Evolutionary conservation across 2,797 vertebrate species (phyloP).

Genomic region (Megaceryle alcyon): DNA sequence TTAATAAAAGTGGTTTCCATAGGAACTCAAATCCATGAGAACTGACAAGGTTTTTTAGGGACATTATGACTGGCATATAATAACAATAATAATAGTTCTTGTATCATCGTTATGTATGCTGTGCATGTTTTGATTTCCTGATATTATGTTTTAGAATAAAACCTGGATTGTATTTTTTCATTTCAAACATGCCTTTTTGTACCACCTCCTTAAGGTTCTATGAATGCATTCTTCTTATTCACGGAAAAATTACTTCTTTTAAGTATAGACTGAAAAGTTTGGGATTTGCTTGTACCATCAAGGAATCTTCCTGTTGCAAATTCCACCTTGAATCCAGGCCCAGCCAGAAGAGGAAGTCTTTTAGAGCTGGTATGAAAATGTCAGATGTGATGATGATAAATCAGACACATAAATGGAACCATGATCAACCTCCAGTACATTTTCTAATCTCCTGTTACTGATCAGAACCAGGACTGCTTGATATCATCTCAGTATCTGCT

Average conservation of each 20-base stretch:
- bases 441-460: neutral
- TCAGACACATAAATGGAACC: neutral
- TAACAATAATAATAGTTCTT: constrained; percentile 33
- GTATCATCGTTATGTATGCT: neutral
- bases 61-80: constrained; percentile 30
- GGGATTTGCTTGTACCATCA: neutral
- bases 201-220: neutral
- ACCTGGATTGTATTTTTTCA: neutral
- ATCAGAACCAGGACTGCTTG: neutral
- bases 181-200: neutral
- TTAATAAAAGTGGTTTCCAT: constrained; percentile 9
- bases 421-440: neutral
- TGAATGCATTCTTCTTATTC: neutral
- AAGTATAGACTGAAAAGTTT: neutral
- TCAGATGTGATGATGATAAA: neutral
- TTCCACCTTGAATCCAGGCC: neutral
- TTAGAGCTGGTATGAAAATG: neutral
- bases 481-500: neutral
- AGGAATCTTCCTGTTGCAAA: neutral
- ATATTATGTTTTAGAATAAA: constrained; percentile 31
- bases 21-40: constrained; percentile 44
- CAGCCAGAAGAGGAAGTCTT: neutral
- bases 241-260: neutral
- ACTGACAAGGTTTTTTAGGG: constrained; percentile 45
- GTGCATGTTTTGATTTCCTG: constrained; percentile 26